A percentile compares a stretch with the other conserved stretches of the same genome.
Conservation (phyloP, 2,888 invertebrate species). For the Dicycla oo region DNA sequence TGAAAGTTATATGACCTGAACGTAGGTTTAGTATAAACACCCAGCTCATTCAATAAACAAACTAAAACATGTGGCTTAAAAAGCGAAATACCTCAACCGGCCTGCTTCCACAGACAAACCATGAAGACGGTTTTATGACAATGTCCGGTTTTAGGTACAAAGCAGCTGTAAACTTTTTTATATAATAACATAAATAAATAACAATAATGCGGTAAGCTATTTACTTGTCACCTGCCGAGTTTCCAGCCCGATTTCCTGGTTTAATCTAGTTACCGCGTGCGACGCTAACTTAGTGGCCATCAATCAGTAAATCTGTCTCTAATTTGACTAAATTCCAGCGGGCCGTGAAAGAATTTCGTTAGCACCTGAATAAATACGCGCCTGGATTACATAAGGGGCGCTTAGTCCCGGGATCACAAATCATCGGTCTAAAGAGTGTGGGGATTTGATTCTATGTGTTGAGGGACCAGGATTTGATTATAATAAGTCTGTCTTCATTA, state of each 20-base stretch:
- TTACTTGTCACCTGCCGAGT: background rate
- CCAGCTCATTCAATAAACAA: too few relatives aligned
- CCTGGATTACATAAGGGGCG: slow-evolving; percentile 39
- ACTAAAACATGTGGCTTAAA: too few relatives aligned
- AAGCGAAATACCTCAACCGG: too few relatives aligned
- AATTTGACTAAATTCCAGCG: slow-evolving; percentile 65
- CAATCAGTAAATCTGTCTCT: slow-evolving; percentile 53
- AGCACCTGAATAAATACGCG: slow-evolving; percentile 61
- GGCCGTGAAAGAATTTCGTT: slow-evolving; percentile 61
- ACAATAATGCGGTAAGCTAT: too few relatives aligned
- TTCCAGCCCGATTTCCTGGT: background rate
- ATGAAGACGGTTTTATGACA: too few relatives aligned
- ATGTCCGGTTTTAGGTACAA: too few relatives aligned
- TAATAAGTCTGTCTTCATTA: too few relatives aligned
- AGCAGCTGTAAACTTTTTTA: too few relatives aligned
- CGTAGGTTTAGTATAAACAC: too few relatives aligned
- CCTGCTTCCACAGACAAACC: too few relatives aligned
- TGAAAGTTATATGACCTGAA: too few relatives aligned
- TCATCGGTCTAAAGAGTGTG: slow-evolving; percentile 22
- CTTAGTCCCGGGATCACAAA: slow-evolving; percentile 20
- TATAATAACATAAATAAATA: too few relatives aligned
- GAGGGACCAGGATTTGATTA: background rate
- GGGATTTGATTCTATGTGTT: background rate
- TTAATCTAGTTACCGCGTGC: background rate
- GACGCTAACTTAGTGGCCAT: slow-evolving; percentile 26